These are phyloP conservation scores for Epirrita christyi DNA, from an alignment of 2,888 invertebrate species.

Conservation along the genomic window DNA sequence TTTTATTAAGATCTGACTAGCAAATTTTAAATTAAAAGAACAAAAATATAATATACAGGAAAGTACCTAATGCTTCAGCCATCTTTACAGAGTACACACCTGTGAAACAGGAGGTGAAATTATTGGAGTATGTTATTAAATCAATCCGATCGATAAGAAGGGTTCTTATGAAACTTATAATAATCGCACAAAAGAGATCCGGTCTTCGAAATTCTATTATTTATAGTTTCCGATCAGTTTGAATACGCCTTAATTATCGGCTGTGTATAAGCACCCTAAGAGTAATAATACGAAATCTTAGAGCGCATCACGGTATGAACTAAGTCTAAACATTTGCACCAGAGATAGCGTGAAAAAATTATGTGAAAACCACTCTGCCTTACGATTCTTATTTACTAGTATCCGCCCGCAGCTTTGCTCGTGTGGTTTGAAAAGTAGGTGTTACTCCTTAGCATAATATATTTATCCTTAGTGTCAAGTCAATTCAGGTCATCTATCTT, in stretches of 20 bases:
- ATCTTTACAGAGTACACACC: conserved; percentile 49
- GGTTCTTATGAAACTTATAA: conserved; percentile 75
- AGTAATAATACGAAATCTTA: conserved; percentile 4
- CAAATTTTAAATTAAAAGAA: background rate
- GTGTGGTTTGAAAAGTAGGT: too few relatives aligned
- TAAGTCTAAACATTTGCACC: background rate
- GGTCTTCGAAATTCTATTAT: conserved; percentile 81
- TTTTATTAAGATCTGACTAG: background rate
- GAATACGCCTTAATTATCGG: conserved; percentile 84
- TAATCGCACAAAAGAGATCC: conserved; percentile 82
- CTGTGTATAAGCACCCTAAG: conserved; percentile 52
- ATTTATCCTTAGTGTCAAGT: too few relatives aligned
- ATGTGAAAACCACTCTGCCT: too few relatives aligned
- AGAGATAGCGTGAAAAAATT: too few relatives aligned
- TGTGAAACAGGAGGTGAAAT: conserved; percentile 71
- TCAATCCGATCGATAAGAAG: conserved; percentile 79
- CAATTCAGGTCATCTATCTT: too few relatives aligned
- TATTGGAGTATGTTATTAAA: conserved; percentile 76
- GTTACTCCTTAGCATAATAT: too few relatives aligned
- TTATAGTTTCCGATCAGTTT: conserved; percentile 82
- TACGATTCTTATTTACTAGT: too few relatives aligned
- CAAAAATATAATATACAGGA: background rate
- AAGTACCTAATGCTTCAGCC: background rate
- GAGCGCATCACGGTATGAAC: conserved; percentile 8
- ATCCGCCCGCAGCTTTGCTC: too few relatives aligned